A percentile compares a stretch with the other conserved stretches of the same genome.
Conservation (phyloP, 1,140 invertebrate genomes). For the Drosophila sturtevanti region DNA sequence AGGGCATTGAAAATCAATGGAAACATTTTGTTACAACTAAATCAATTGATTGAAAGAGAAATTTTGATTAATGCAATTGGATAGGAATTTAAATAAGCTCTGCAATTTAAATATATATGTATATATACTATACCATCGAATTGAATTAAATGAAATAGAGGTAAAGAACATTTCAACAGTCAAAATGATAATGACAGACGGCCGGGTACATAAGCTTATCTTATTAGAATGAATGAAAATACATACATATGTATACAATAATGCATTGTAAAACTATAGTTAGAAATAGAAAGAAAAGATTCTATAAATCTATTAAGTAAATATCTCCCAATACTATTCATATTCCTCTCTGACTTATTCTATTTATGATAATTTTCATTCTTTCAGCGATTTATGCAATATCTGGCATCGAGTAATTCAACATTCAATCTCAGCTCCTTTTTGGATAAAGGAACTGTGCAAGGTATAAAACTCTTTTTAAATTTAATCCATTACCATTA, state of each 20-base stretch:
- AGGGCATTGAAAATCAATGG: not conserved
- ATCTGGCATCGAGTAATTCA: constrained; percentile 99
- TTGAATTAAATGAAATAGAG: too few species aligned
- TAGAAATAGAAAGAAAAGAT: too few species aligned
- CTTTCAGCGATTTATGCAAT: constrained; percentile 99
- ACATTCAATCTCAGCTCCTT: constrained; percentile 99
- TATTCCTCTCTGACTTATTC: constrained; percentile 5
- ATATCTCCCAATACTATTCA: not conserved
- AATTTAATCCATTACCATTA: not conserved
- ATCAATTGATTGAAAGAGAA: not conserved
- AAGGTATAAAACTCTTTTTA: constrained; percentile 87
- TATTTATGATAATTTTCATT: not conserved
- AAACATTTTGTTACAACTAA: not conserved
- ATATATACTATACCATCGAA: too few species aligned
- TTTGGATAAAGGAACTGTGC: constrained; percentile 96
- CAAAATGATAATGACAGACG: too few species aligned
- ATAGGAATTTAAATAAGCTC: too few species aligned
- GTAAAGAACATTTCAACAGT: too few species aligned
- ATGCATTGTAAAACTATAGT: too few species aligned
- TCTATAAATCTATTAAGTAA: too few species aligned
- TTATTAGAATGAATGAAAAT: too few species aligned
- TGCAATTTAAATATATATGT: too few species aligned
- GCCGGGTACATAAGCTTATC: too few species aligned
- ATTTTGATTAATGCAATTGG: not conserved
- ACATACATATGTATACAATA: too few species aligned